Conservation (phyloP, 1,140 invertebrate genomes). For the Dysdera silvatica region DNA sequence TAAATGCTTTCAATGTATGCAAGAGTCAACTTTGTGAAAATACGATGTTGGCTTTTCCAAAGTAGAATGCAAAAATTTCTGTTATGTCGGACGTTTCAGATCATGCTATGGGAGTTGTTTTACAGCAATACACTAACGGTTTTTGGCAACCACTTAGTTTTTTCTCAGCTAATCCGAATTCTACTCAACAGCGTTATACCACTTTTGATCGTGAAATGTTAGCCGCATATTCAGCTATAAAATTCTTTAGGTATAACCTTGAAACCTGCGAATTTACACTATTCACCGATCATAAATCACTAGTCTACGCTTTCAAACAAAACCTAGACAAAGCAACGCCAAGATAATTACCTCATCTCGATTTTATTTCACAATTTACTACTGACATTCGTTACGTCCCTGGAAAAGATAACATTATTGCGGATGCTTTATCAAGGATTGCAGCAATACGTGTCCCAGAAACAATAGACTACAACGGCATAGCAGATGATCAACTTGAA, state of each 20-base stretch:
- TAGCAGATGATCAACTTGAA: not conserved
- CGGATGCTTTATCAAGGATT: constrained; percentile 13
- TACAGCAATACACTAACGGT: constrained; percentile 13
- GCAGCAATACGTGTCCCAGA: not conserved
- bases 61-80: not conserved
- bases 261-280: constrained; percentile 37
- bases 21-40: not conserved
- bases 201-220: constrained; percentile 36
- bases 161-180: constrained; percentile 24
- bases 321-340: not conserved
- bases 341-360: constrained; percentile 34
- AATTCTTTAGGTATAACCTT: constrained; percentile 35
- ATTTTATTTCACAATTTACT: constrained; percentile 42
- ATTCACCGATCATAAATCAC: constrained; percentile 37
- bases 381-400: constrained; percentile 40
- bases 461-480: not conserved
- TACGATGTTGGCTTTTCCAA: constrained; percentile 33
- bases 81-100: constrained; percentile 25
- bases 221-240: constrained; percentile 33
- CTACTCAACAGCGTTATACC: constrained; percentile 22
- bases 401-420: constrained; percentile 38
- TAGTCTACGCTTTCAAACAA: constrained; percentile 33
- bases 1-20: not conserved
- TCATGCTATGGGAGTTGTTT: constrained; percentile 13
- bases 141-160: constrained; percentile 18